These are phyloP conservation scores for Sanderia malayensis DNA, from an alignment of 30 jellyfish, hydroid and myxozoan genomes.

Conservation along the genomic window DNA sequence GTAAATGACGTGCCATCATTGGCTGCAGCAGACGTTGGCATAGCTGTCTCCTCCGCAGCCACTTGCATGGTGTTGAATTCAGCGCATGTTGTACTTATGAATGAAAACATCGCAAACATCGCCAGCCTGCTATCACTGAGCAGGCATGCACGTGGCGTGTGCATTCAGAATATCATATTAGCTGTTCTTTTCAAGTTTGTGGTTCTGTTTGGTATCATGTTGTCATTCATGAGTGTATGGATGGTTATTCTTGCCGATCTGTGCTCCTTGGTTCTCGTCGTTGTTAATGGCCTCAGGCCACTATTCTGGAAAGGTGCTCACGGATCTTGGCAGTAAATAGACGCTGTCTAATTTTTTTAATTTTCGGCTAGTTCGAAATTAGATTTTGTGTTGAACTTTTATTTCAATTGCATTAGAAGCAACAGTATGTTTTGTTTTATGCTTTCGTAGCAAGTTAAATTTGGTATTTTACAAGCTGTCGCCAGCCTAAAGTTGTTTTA, in stretches of 20 bases:
- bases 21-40: slow-evolving; percentile 79
- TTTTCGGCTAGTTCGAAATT: no score
- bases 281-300: slow-evolving; percentile 65
- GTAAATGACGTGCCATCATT: slow-evolving; percentile 68
- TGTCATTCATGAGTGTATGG: slow-evolving; percentile 28
- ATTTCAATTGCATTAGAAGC: no score
- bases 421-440: no score
- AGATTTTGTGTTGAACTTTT: no score
- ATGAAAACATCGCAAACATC: slow-evolving; percentile 54
- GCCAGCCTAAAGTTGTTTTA: no score
- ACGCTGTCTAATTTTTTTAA: no score
- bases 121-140: slow-evolving; percentile 24
- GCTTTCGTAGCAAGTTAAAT: no score
- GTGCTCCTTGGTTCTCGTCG: slow-evolving; percentile 40
- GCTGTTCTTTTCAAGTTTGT: slow-evolving; percentile 34
- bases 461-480: no score
- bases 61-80: slow-evolving; percentile 69
- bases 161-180: slow-evolving; percentile 47
- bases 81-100: slow-evolving; percentile 61
- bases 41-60: slow-evolving; percentile 68
- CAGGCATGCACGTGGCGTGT: slow-evolving; percentile 28
- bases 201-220: slow-evolving; percentile 18
- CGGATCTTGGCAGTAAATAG: slow-evolving; percentile 1
- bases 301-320: slow-evolving; percentile 13
- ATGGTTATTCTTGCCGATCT: slow-evolving; percentile 61